Evolutionary conservation across 2,888 invertebrate genomes (phyloP), one percentile per base, ranked within the genome.

Genomic region (Monochamus alternatus): DNA sequence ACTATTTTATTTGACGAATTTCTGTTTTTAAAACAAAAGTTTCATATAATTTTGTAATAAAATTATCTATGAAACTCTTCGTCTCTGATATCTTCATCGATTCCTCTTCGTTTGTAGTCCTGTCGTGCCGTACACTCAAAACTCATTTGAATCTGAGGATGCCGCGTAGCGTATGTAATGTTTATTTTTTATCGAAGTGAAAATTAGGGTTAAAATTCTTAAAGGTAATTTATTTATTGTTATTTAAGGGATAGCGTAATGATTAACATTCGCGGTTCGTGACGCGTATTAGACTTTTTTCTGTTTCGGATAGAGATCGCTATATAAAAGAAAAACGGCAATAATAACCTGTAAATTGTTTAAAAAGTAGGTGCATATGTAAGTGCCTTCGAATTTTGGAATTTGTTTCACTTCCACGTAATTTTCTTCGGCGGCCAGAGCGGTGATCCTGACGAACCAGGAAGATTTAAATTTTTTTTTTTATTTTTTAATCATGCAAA

Each of bases 221-320:
- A 73, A 74, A 78, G 76, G 76, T 79, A 75, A 79, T 79, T 79
- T 79, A 79, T 79, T 79, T 79, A 79, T 79, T 79, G 79, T 79
- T 79, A 79, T 78, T 78, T 79, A 79, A 79, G 79, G 76, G 67
- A 79, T 79, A 77, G 78, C 78, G 77, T 47, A 47, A 47, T 47
- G 12, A 47, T 12, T 47, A 47, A 47, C 38, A 47, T 9, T 12
- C 44, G 44, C 44, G 44, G 44, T 44, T 44, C 47, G 47, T 12
- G 47, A 38, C 38, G 38, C 4, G 38, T 38, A 2, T 38, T 38
- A 7, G 38, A 38, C 38, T 38, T 38, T 38, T 47, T 47, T 47
- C 12, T 59, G 32, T 55, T 68, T 68, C 43, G 43, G 62, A 77
- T 74, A 79, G 75, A 70, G 70, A 68, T 68, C 75, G 73, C 70